Percentiles rank a stretch among this genome's conserved stretches.
Conservation (phyloP, 1,140 invertebrate genomes). For the Scylla paramamosain region DNA sequence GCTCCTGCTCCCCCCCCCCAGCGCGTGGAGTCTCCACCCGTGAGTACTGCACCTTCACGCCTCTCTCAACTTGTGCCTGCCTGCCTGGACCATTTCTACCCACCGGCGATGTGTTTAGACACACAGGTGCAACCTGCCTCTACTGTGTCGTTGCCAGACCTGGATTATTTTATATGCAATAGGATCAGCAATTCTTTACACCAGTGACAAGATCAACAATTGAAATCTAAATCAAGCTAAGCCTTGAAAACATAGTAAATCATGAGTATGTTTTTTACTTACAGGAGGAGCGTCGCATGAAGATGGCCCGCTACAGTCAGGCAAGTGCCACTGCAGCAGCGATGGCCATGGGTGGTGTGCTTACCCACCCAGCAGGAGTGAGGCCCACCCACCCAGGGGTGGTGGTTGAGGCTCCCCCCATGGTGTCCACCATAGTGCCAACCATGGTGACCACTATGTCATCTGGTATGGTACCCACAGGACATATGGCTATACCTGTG, state of each 20-base stretch:
- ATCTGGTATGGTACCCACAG: slow-evolving; percentile 62
- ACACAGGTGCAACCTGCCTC: slow-evolving; percentile 75
- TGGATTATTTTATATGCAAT: slow-evolving; percentile 74
- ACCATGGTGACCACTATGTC: slow-evolving; percentile 73
- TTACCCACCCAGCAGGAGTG: slow-evolving; percentile 61
- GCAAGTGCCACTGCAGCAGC: slow-evolving; percentile 65
- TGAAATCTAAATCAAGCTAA: slow-evolving; percentile 69
- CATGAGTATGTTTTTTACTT: slow-evolving; percentile 61
- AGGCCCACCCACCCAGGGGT: slow-evolving; percentile 63
- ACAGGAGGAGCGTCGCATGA: slow-evolving; percentile 74
- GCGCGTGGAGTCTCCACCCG: slow-evolving; percentile 75
- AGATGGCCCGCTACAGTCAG: slow-evolving; percentile 71
- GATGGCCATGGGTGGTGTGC: slow-evolving; percentile 63
- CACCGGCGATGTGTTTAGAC: slow-evolving; percentile 75
- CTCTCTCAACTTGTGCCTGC: slow-evolving; percentile 76
- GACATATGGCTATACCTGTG: slow-evolving; percentile 68
- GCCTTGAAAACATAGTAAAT: slow-evolving; percentile 60
- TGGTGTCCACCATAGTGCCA: slow-evolving; percentile 69
- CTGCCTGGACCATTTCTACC: slow-evolving; percentile 76
- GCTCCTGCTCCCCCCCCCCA: slow-evolving; percentile 74
- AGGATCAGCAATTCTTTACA: slow-evolving; percentile 68
- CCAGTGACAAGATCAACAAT: slow-evolving; percentile 72
- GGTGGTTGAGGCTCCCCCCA: slow-evolving; percentile 73
- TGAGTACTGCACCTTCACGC: slow-evolving; percentile 76
- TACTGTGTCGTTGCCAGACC: slow-evolving; percentile 75